Evolutionary conservation across 2,888 invertebrate genomes (phyloP).

Genomic region (Lithophane ornitopus): DNA sequence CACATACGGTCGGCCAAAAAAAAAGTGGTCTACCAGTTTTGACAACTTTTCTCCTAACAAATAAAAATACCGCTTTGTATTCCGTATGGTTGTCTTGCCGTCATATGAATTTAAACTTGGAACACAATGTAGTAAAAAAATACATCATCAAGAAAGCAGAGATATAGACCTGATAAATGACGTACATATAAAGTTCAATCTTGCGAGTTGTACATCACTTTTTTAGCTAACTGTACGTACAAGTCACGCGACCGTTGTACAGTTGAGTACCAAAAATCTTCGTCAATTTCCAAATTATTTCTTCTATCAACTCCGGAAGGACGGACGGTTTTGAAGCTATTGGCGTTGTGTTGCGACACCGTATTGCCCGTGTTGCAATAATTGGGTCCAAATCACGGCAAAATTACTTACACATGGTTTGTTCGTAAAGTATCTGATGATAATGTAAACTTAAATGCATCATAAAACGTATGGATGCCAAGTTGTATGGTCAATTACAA

Average conservation of each 20-base stretch:
- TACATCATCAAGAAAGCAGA: background rate
- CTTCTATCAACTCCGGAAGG: background rate
- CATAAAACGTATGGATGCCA: background rate
- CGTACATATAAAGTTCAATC: background rate
- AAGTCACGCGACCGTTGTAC: background rate
- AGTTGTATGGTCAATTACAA: background rate
- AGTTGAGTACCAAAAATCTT: background rate
- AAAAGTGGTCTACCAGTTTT: background rate
- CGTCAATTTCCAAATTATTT: background rate
- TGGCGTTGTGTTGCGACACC: background rate
- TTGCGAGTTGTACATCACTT: background rate
- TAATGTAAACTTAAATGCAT: background rate
- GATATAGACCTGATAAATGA: background rate
- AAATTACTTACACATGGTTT: background rate
- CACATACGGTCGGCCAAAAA: background rate
- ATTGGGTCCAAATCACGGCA: no score
- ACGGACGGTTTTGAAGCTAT: background rate
- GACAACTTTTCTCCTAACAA: background rate
- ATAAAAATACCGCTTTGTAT: background rate
- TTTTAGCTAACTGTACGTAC: background rate
- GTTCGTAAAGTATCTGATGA: background rate
- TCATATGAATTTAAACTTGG: background rate
- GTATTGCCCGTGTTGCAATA: background rate
- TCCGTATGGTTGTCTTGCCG: slow-evolving; percentile 15
- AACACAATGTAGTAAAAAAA: slow-evolving; percentile 6